Evolutionary conservation across 1,140 invertebrate species (phyloP), one percentile per base, ranked within the genome.

Genomic region (Bombus superbus): DNA sequence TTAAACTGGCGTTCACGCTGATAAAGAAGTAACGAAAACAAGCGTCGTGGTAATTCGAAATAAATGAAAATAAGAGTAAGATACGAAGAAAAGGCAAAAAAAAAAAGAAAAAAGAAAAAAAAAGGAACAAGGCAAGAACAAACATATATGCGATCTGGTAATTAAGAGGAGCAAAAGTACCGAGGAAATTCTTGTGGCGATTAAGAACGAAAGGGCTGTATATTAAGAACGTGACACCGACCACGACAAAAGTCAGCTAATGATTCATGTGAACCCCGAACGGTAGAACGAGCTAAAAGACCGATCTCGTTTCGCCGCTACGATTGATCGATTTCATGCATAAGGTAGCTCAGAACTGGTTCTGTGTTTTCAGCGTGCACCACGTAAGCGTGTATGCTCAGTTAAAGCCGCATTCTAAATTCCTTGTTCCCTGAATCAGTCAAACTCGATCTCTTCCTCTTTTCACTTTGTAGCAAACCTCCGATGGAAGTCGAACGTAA

Each of bases 251-350:
- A 84, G 66, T 85, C 77, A 40, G 42, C 53, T 85, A 83, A 87
- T 73, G 80, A 80, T 76, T 77, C 57, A 64, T 66, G 74, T 69
- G 53, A 82, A 81, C 75, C 78, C 38, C 68, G 62, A 68, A 81
- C 73, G 69, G 62, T 59, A 62, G 77, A 66, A 76, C 32, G 73
- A 75, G 59, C 68, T 80, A 62, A 80, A 80, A 80, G 84, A 59
- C 79, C 79, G 79, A 85, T 85, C 84, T 81, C 69, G 84, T 81
- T 85, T 73, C 59, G 44, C 75, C 59, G 79, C 57, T 42, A 85
- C 84, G 79, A 85, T 85, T 81, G 84, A 85, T 85, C 71, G 84
- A 85, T 85, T 85, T 81, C 79, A 74, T 71, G 79, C 62, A 75
- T 42, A 81, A 81, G 78, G 79, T 74, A 85, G 79, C 59, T 40